These are phyloP conservation scores for Oreochromis grahami DNA, from an alignment of 2,797 vertebrate genomes.

Conservation along the genomic window DNA sequence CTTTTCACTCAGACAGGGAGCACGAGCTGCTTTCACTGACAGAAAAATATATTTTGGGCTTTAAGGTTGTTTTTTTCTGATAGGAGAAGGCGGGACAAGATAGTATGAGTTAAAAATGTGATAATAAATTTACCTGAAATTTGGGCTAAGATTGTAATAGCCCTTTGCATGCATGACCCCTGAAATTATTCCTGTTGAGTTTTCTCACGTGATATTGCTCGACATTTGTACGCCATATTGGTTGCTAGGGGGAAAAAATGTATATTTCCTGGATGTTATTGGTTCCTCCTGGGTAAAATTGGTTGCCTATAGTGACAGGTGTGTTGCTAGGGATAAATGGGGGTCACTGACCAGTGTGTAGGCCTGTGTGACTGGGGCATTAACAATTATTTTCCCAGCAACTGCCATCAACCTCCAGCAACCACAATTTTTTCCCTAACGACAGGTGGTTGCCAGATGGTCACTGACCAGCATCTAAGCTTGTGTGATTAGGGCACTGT, in stretches of 20 bases:
- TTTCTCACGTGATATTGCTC: neutral
- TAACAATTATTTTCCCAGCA: neutral
- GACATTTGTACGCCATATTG: neutral
- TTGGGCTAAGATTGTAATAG: neutral
- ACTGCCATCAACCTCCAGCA: neutral
- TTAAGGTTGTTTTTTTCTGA: neutral
- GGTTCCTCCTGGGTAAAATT: neutral
- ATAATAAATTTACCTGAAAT: neutral
- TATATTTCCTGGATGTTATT: neutral
- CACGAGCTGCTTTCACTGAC: neutral
- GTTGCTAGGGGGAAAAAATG: accelerated
- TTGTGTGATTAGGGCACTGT: neutral
- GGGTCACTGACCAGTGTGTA: neutral
- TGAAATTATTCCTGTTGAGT: neutral
- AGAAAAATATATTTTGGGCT: neutral
- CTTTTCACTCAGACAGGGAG: neutral
- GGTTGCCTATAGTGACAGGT: neutral
- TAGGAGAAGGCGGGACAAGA: neutral
- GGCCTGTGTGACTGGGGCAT: neutral
- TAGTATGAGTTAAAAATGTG: neutral
- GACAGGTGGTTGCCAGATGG: neutral
- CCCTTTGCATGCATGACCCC: neutral
- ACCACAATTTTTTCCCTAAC: neutral
- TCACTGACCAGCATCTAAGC: neutral
- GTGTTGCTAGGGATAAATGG: neutral